Conservation (phyloP, 2,797 vertebrate genomes). For the Sebastolobus alascanus region DNA sequence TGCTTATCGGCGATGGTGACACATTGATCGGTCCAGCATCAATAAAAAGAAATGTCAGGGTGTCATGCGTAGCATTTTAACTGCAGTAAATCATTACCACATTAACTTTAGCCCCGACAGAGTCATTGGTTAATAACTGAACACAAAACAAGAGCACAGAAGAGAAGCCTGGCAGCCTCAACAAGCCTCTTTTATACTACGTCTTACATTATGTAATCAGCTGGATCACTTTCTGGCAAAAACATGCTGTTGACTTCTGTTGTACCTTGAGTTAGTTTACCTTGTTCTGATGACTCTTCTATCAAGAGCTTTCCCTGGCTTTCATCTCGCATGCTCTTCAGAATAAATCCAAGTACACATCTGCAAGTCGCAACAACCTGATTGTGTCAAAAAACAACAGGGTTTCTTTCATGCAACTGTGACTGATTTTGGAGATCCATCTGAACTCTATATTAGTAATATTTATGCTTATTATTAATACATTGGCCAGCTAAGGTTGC, state of each 20-base stretch:
- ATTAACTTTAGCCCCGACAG: background rate
- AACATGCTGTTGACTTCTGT: background rate
- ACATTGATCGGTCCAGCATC: constrained; percentile 12
- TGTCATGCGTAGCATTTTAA: constrained; percentile 7
- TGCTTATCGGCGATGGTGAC: background rate
- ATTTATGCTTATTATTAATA: no score
- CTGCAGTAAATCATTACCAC: constrained; percentile 4
- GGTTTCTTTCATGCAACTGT: background rate
- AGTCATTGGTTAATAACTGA: background rate
- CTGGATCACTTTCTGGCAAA: background rate
- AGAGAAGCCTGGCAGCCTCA: background rate
- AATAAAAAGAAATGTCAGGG: constrained; percentile 16
- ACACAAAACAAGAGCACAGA: background rate
- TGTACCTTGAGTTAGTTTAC: background rate
- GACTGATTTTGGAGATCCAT: background rate
- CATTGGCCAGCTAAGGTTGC: no score
- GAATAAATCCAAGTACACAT: background rate
- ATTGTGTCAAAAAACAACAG: background rate
- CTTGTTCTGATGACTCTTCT: background rate
- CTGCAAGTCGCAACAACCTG: background rate
- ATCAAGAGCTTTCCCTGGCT: background rate
- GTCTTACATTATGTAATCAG: background rate
- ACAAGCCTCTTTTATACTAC: background rate
- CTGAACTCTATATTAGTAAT: background rate
- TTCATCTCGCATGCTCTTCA: background rate